Percentiles rank a stretch among this genome's conserved stretches.
These are phyloP conservation scores for Danio kyathit DNA, from an alignment of 2,797 vertebrate species.

Conservation along the genomic window DNA sequence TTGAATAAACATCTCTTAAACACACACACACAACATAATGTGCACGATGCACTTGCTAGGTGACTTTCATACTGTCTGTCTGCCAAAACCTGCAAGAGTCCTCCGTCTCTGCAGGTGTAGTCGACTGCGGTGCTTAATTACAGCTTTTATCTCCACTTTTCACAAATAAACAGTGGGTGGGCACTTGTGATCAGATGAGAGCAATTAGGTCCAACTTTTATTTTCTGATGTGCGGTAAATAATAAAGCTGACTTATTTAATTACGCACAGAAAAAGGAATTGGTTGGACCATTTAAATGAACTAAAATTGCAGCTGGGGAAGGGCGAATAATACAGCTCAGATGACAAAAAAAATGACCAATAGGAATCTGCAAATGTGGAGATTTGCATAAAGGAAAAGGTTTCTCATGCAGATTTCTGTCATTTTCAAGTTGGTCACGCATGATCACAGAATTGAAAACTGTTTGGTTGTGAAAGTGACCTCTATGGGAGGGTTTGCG, in stretches of 20 bases:
- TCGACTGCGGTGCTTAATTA: slow-evolving; percentile 6
- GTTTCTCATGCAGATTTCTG: too few species aligned
- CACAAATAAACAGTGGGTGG: slow-evolving; percentile 17
- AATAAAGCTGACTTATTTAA: slow-evolving; percentile 2
- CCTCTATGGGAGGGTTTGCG: too few species aligned
- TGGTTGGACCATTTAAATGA: not conserved
- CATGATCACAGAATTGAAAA: too few species aligned
- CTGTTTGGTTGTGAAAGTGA: too few species aligned
- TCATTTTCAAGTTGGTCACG: too few species aligned
- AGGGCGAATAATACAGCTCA: not conserved
- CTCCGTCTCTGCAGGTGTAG: not conserved
- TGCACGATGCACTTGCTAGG: not conserved
- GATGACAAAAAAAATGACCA: not conserved
- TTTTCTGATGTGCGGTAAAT: not conserved
- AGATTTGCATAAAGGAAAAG: too few species aligned
- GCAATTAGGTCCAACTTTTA: slow-evolving; percentile 12
- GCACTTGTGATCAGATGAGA: slow-evolving; percentile 11
- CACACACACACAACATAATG: not conserved
- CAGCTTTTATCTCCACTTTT: slow-evolving; percentile 14
- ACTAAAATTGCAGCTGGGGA: not conserved
- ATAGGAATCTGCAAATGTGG: too few species aligned
- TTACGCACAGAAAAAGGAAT: not conserved
- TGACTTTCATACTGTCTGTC: slow-evolving; percentile 3
- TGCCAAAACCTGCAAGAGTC: slow-evolving; percentile 16
- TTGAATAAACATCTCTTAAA: slow-evolving; percentile 9